Evolutionary conservation across 2,888 invertebrate genomes (phyloP), one percentile per base, ranked within the genome.

Genomic region (Hemistola chrysoprasaria): DNA sequence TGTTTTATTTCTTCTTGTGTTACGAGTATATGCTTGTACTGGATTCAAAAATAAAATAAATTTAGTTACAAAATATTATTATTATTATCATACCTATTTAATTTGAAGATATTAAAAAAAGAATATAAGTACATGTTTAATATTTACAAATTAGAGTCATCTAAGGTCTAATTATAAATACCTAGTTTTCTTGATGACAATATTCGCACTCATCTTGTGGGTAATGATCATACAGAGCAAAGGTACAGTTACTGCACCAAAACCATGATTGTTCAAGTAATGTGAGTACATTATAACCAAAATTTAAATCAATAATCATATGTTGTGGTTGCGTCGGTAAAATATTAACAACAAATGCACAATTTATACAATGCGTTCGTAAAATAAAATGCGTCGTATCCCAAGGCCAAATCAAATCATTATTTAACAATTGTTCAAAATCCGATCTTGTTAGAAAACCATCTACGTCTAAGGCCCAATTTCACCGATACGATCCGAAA

Each of bases 161-260:
- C 16, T 16, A 16, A 16, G 16, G 16, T 16, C 16, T 11, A 11
- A 29, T n/a, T 11, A 25, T 23, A 25, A 34, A 20, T 23, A 33
- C 32, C 28, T 32, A 34, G 29, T 34, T 40, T 34, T n/a, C 34
- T 16, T 40, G 34, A 40, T 40, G 34, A 34, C 40, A 40, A 34
- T 34, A 34, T 34, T 28, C 29, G 28, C 40, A 40, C 25, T 31
- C n/a, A n/a, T n/a, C n/a, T n/a, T n/a, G n/a, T n/a, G n/a, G n/a
- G n/a, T n/a, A n/a, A n/a, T n/a, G n/a, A 40, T 40, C 40, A 28
- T 40, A 40, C 28, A 40, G 33, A 27, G 34, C 33, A 40, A 33
- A 32, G 40, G 24, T 40, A 33, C 32, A 40, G 33, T 33, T 32
- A 40, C 29, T 29, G 29, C 29, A 33, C 34, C 34, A 40, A 40